Percentiles rank a stretch among this genome's conserved stretches.
Conservation (phyloP, 2,113 vertebrate species). For the Noctilio leporinus region DNA sequence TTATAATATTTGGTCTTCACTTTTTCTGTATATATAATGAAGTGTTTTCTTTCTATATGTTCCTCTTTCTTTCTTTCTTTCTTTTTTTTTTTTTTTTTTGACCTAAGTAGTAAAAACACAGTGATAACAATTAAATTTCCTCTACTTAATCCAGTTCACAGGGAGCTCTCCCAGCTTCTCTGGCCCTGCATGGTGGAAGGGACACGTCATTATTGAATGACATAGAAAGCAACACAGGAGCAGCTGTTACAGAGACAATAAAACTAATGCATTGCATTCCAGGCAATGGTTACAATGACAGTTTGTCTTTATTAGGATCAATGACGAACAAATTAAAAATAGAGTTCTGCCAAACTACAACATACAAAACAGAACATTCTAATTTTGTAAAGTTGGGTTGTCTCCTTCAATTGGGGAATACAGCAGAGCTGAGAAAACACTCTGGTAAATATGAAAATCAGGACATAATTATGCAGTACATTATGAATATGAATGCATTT, state of each 20-base stretch:
- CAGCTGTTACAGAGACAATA: slow-evolving; percentile 56
- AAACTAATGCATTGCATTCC: slow-evolving; percentile 42
- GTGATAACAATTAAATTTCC: neutral
- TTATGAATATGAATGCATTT: slow-evolving; percentile 67
- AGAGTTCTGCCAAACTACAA: slow-evolving; percentile 28
- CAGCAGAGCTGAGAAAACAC: slow-evolving; percentile 17
- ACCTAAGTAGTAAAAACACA: neutral
- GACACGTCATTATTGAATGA: slow-evolving; percentile 10
- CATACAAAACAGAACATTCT: slow-evolving; percentile 23
- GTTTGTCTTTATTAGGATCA: slow-evolving; percentile 65
- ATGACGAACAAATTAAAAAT: slow-evolving; percentile 67
- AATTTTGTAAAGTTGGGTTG: slow-evolving; percentile 45
- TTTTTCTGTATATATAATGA: neutral
- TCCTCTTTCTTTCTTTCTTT: no score
- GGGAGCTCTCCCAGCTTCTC: neutral
- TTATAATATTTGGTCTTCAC: neutral
- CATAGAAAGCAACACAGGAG: slow-evolving; percentile 14
- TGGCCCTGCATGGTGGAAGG: neutral
- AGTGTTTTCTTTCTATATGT: neutral
- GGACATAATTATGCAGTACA: slow-evolving; percentile 49
- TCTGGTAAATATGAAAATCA: slow-evolving; percentile 62
- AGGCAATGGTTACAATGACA: slow-evolving; percentile 46
- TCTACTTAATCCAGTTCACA: neutral
- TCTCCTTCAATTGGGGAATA: slow-evolving; percentile 48
- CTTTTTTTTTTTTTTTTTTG: neutral